Evolutionary conservation across 2,797 vertebrate species (phyloP).

Genomic region (Protosalanx chinensis): DNA sequence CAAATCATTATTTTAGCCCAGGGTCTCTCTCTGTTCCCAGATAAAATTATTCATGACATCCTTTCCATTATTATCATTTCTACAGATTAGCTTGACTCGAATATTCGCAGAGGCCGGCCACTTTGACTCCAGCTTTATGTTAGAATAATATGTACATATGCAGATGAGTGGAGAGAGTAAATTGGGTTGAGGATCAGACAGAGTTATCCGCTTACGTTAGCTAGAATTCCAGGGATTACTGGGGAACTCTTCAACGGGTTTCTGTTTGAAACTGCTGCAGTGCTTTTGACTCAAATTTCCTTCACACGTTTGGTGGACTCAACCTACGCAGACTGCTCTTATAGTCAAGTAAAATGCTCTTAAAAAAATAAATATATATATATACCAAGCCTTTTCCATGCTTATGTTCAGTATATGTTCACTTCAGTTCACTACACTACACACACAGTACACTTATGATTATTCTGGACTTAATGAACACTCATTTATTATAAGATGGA

Average conservation of each 20-base stretch:
- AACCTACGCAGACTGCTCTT: no score
- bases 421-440: no score
- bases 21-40: constrained; percentile 11
- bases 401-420: no score
- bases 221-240: constrained; percentile 17
- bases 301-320: not conserved
- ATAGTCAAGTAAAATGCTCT: no score
- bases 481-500: no score
- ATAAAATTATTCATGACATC: constrained; percentile 26
- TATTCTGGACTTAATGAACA: no score
- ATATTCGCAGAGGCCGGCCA: constrained; percentile 7
- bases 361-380: no score
- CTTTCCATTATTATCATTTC: constrained; percentile 20
- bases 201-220: constrained; percentile 11
- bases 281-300: not conserved
- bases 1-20: constrained; percentile 5
- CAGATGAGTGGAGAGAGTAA: constrained; percentile 26
- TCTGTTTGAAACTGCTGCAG: constrained; percentile 4
- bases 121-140: constrained; percentile 33
- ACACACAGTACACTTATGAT: no score
- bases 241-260: constrained; percentile 12
- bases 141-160: constrained; percentile 45
- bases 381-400: no score
- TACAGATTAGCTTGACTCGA: constrained; percentile 26
- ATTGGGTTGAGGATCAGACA: constrained; percentile 23